Evolutionary conservation across 2,888 invertebrate genomes (phyloP).

Genomic region (Ichneumon xanthorius): DNA sequence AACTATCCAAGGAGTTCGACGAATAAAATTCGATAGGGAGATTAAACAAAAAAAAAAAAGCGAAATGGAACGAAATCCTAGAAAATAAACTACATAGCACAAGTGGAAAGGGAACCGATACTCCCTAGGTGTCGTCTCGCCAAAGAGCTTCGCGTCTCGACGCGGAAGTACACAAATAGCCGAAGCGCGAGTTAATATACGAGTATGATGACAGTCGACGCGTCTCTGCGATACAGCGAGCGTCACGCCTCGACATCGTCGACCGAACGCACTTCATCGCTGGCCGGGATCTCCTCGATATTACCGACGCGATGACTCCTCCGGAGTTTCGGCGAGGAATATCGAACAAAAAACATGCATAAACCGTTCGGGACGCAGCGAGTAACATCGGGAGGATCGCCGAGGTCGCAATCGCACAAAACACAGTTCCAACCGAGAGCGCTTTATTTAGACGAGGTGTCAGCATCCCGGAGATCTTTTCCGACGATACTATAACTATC

Average conservation of each 20-base stretch:
- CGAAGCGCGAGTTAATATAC: conserved; percentile 55
- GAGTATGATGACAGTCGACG: conserved; percentile 49
- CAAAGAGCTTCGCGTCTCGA: conserved; percentile 45
- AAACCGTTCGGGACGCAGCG: background rate
- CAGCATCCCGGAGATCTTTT: conserved; percentile 14
- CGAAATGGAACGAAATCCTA: background rate
- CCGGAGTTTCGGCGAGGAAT: background rate
- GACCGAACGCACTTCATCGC: background rate
- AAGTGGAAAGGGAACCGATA: background rate
- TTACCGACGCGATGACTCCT: background rate
- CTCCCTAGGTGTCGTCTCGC: conserved; percentile 21
- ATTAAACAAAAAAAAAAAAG: background rate
- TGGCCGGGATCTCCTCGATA: background rate
- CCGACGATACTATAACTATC: conserved; percentile 36
- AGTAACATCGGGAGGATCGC: background rate
- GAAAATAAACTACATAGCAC: background rate
- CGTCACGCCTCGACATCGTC: background rate
- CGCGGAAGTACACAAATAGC: conserved; percentile 67
- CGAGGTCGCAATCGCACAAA: conserved; percentile 16
- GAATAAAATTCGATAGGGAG: background rate
- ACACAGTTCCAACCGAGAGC: conserved; percentile 46
- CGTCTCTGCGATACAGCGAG: conserved; percentile 2
- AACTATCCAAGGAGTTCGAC: background rate
- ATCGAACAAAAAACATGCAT: background rate
- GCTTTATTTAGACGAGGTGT: conserved; percentile 65